Evolutionary conservation across 35 echinoderm and acorn worm genomes (phyloP).

Genomic region (Hemicentrotus pulcherrimus): DNA sequence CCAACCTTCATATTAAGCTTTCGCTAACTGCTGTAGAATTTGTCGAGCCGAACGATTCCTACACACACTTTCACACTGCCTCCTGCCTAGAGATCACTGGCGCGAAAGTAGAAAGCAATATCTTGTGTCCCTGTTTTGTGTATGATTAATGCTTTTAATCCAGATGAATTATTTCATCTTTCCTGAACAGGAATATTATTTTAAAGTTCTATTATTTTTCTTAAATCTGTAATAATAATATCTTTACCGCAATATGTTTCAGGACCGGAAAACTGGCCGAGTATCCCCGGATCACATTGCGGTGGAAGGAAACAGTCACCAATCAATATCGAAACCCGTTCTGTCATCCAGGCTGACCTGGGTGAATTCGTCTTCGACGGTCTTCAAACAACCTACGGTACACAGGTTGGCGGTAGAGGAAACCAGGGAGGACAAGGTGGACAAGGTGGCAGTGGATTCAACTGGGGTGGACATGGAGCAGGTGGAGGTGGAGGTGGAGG

Average conservation of each 20-base stretch:
- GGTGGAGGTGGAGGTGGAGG: not conserved
- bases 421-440: not conserved
- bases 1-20: too few relatives aligned
- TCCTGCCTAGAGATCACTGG: too few relatives aligned
- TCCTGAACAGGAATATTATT: not conserved
- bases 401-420: too few relatives aligned
- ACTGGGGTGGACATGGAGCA: not conserved
- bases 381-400: not conserved
- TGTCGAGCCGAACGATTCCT: too few relatives aligned
- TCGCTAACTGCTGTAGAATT: too few relatives aligned
- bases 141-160: too few relatives aligned
- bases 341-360: not conserved
- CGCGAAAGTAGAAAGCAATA: too few relatives aligned
- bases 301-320: constrained; percentile 37
- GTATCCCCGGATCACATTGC: not conserved
- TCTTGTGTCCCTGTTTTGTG: too few relatives aligned
- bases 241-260: not conserved
- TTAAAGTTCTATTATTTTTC: not conserved
- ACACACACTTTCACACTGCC: too few relatives aligned
- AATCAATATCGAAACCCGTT: not conserved
- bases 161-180: too few relatives aligned
- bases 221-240: too few relatives aligned
- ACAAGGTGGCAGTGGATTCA: not conserved
- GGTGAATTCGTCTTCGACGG: constrained; percentile 37
- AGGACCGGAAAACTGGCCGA: constrained; percentile 16